These are phyloP conservation scores for Linepithema humile DNA, from an alignment of 1,140 invertebrate genomes.

Conservation along the genomic window DNA sequence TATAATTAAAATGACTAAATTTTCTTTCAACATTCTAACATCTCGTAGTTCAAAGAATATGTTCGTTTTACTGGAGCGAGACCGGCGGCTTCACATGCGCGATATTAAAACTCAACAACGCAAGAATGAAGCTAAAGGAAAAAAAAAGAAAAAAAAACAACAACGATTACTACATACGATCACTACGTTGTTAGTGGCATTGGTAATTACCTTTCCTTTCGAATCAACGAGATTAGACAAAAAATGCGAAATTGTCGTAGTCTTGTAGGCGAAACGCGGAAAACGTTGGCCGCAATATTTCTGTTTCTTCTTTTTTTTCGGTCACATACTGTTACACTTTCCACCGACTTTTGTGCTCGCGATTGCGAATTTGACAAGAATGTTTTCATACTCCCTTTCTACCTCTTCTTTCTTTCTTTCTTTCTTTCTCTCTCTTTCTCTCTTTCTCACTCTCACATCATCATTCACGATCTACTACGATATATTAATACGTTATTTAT, in stretches of 20 bases:
- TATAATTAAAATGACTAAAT: background rate
- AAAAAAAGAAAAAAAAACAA: slow-evolving; percentile 59
- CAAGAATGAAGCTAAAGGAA: slow-evolving; percentile 63
- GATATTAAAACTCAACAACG: slow-evolving; percentile 50
- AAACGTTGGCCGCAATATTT: slow-evolving; percentile 21
- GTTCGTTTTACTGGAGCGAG: slow-evolving; percentile 12
- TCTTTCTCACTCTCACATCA: background rate
- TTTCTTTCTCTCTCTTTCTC: background rate
- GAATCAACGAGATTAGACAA: slow-evolving; percentile 69
- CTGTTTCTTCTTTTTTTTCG: slow-evolving; percentile 30
- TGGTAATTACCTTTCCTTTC: slow-evolving; percentile 81
- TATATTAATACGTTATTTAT: slow-evolving; percentile 38
- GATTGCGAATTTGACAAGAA: slow-evolving; percentile 8
- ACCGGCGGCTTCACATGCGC: slow-evolving; percentile 29
- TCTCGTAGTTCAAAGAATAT: slow-evolving; percentile 9
- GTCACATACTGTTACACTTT: slow-evolving; percentile 30
- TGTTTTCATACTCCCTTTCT: slow-evolving; percentile 1
- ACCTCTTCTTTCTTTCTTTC: background rate
- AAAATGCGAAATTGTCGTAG: slow-evolving; percentile 41
- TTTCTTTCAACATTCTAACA: background rate
- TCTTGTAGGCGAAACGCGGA: slow-evolving; percentile 37
- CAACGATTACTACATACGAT: slow-evolving; percentile 69
- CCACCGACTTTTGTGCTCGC: background rate
- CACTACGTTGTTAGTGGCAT: slow-evolving; percentile 71
- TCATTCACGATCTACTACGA: no score